These are phyloP conservation scores for Cathartes aura DNA, from an alignment of 2,113 vertebrate species.

Conservation along the genomic window DNA sequence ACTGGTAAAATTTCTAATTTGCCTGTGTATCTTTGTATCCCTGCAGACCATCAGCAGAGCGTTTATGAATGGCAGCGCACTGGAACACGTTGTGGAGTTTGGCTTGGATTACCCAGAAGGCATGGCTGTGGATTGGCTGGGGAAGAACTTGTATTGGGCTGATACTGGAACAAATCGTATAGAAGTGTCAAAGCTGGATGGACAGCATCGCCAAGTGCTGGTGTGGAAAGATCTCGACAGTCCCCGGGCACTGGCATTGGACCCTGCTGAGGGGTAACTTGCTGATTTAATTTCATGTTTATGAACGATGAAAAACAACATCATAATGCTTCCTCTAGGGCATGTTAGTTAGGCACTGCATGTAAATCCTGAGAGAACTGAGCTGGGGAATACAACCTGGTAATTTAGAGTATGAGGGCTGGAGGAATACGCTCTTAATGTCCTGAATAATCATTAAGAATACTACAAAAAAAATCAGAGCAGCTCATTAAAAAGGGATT, in stretches of 20 bases:
- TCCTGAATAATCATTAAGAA: constrained; percentile 52
- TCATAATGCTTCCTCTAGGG: background rate
- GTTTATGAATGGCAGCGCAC: constrained; percentile 94
- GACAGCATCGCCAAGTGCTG: constrained; percentile 92
- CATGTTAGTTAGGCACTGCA: background rate
- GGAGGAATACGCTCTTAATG: background rate
- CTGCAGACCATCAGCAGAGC: constrained; percentile 95
- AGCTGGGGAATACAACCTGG: constrained; percentile 19
- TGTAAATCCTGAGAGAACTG: constrained; percentile 2
- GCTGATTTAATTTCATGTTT: background rate
- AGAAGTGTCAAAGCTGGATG: constrained; percentile 94
- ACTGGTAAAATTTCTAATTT: constrained; percentile 25
- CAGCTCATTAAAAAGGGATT: constrained; percentile 34
- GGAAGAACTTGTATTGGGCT: constrained; percentile 97
- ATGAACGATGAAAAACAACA: background rate
- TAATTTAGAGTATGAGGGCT: background rate
- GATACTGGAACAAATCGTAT: constrained; percentile 96
- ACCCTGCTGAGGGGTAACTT: constrained; percentile 91
- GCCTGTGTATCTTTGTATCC: constrained; percentile 27
- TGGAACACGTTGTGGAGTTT: constrained; percentile 95
- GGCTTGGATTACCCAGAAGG: constrained; percentile 96
- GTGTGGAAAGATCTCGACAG: constrained; percentile 98
- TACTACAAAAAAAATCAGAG: background rate
- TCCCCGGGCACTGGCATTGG: constrained; percentile 89
- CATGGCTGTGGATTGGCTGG: constrained; percentile 98